phyloP scores from a whole-genome alignment of 2,113 vertebrate genomes.

The Cyprinus carpio region DNA sequence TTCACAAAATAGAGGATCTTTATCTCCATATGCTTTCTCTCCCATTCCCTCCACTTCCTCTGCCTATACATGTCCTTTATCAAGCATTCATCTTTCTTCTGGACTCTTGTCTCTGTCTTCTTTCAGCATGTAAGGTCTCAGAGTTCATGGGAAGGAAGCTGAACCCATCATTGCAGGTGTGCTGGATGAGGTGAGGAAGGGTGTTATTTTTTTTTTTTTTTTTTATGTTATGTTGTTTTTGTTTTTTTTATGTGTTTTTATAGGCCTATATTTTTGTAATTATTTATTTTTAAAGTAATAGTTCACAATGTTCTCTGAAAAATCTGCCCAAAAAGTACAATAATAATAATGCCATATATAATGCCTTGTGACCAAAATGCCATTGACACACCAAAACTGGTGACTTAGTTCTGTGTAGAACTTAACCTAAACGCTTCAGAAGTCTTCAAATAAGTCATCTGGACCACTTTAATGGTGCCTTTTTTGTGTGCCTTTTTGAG shows the following conservation, averaged over 20 bases:
- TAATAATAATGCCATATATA: background rate
- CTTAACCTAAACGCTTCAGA: background rate
- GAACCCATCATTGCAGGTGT: slow-evolving; percentile 87
- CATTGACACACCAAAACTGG: background rate
- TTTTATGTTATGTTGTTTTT: too few species aligned
- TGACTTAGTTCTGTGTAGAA: background rate
- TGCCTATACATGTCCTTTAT: slow-evolving; percentile 34
- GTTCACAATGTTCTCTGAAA: background rate
- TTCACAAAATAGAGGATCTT: background rate
- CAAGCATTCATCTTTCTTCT: slow-evolving; percentile 48
- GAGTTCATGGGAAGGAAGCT: slow-evolving; percentile 86
- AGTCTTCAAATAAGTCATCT: background rate
- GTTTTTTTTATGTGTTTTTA: too few species aligned
- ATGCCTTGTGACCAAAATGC: background rate
- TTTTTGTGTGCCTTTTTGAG: background rate
- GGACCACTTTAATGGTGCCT: background rate
- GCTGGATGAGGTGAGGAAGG: slow-evolving; percentile 72
- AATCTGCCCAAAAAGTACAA: background rate
- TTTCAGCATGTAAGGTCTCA: slow-evolving; percentile 85
- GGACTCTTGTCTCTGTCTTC: slow-evolving; percentile 59
- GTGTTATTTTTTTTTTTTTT: too few species aligned
- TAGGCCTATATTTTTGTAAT: too few species aligned
- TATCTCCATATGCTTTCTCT: background rate
- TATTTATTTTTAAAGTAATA: too few species aligned
- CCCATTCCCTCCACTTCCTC: background rate